Conservation (phyloP, 1,140 invertebrate species). For the Diprion similis region DNA sequence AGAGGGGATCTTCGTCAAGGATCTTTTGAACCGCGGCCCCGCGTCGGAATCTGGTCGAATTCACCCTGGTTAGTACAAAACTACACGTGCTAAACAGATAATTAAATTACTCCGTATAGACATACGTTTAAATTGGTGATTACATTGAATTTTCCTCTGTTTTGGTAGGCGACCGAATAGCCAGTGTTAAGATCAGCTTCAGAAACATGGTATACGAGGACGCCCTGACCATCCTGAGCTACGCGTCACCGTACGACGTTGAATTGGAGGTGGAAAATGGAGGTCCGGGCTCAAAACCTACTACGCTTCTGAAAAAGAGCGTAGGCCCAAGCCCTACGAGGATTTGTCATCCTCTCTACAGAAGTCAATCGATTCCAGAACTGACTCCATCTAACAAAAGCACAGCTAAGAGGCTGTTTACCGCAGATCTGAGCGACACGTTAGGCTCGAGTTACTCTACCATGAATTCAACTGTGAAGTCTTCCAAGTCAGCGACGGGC, state of each 20-base stretch:
- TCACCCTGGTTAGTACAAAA: conserved; percentile 72
- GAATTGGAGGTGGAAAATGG: conserved; percentile 71
- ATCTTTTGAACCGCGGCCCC: conserved; percentile 85
- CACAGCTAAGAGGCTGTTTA: conserved; percentile 57
- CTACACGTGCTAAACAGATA: no score
- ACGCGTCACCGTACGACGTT: conserved; percentile 91
- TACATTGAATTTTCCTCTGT: not conserved
- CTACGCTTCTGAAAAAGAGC: conserved; percentile 61
- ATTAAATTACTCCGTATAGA: not conserved
- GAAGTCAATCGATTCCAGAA: conserved; percentile 73
- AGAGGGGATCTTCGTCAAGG: conserved; percentile 88
- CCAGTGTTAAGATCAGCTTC: conserved; percentile 85
- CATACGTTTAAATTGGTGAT: conserved; percentile 11
- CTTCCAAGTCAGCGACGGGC: conserved; percentile 45
- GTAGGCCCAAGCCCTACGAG: conserved; percentile 60
- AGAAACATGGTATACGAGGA: conserved; percentile 90
- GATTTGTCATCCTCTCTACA: conserved; percentile 72
- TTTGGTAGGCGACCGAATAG: conserved; percentile 83
- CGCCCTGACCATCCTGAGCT: conserved; percentile 86
- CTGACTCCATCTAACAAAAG: conserved; percentile 61
- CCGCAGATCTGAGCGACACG: conserved; percentile 57
- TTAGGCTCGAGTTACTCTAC: conserved; percentile 56
- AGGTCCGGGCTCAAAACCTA: conserved; percentile 61
- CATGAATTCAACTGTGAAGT: conserved; percentile 56
- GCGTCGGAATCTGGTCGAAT: conserved; percentile 85